A percentile compares a stretch with the other conserved stretches of the same genome.
These are phyloP conservation scores for Drosophila quinaria DNA, from an alignment of 2,888 invertebrate genomes.

Conservation along the genomic window DNA sequence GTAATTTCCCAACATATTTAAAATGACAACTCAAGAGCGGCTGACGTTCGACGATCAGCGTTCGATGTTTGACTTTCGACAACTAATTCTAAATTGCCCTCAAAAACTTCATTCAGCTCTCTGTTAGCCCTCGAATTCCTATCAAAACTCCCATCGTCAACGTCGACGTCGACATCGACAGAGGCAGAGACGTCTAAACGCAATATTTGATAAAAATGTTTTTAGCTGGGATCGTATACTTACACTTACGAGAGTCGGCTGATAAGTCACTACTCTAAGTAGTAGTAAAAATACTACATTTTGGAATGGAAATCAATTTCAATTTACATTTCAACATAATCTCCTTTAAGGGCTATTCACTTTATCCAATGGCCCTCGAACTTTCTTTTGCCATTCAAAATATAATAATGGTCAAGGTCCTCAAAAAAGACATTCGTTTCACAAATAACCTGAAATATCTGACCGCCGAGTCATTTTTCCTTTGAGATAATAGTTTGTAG, in stretches of 20 bases:
- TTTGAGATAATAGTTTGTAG: neutral
- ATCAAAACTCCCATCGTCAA: neutral
- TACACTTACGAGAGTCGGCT: neutral
- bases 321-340: neutral
- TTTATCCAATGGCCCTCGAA: neutral
- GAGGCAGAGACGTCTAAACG: neutral
- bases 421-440: neutral
- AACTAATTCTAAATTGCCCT: slow-evolving; percentile 5
- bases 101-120: slow-evolving; percentile 9
- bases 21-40: neutral
- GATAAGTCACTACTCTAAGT: neutral
- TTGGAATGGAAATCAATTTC: neutral
- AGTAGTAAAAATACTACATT: neutral
- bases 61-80: slow-evolving; percentile 28
- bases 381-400: neutral
- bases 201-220: slow-evolving; percentile 47
- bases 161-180: neutral
- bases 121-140: neutral
- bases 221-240: neutral
- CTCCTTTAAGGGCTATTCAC: neutral
- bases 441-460: neutral
- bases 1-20: slow-evolving; percentile 35
- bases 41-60: slow-evolving; percentile 4
- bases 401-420: neutral
- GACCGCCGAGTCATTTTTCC: neutral